phyloP scores from a whole-genome alignment of 2,888 invertebrate genomes.

The Lysandra coridon region DNA sequence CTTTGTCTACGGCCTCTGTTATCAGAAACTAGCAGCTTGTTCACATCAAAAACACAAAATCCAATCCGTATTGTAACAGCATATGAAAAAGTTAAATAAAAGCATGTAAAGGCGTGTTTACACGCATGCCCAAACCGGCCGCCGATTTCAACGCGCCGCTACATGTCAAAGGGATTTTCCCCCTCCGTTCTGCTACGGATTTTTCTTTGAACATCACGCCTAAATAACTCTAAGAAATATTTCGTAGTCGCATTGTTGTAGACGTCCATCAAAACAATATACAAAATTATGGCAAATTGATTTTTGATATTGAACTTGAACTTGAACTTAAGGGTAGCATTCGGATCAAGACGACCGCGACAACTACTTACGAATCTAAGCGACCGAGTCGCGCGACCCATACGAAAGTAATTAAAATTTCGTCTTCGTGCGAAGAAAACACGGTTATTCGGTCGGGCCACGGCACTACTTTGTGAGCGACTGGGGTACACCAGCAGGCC shows the following conservation, averaged over 20 bases:
- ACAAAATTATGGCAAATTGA: too few relatives aligned
- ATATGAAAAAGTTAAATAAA: neutral
- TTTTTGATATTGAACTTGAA: too few relatives aligned
- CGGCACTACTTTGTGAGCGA: too few relatives aligned
- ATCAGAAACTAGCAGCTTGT: neutral
- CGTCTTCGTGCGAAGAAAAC: too few relatives aligned
- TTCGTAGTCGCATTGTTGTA: neutral
- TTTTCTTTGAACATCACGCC: conserved; percentile 21
- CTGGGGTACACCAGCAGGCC: too few relatives aligned
- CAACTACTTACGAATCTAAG: too few relatives aligned
- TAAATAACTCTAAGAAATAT: neutral
- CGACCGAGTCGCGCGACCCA: too few relatives aligned
- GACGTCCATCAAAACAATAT: neutral
- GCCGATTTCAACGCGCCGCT: neutral
- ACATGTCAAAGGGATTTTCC: neutral
- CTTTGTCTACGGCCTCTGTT: too few relatives aligned
- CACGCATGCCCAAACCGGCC: neutral
- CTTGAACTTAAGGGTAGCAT: too few relatives aligned
- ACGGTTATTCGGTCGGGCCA: too few relatives aligned
- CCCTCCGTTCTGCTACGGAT: neutral
- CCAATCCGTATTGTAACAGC: neutral
- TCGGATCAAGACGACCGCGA: too few relatives aligned
- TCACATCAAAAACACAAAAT: neutral
- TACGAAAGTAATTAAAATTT: too few relatives aligned
- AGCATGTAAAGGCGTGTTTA: conserved; percentile 8